phyloP scores from a whole-genome alignment of 2,888 invertebrate species.

The Iphiclides podalirius region DNA sequence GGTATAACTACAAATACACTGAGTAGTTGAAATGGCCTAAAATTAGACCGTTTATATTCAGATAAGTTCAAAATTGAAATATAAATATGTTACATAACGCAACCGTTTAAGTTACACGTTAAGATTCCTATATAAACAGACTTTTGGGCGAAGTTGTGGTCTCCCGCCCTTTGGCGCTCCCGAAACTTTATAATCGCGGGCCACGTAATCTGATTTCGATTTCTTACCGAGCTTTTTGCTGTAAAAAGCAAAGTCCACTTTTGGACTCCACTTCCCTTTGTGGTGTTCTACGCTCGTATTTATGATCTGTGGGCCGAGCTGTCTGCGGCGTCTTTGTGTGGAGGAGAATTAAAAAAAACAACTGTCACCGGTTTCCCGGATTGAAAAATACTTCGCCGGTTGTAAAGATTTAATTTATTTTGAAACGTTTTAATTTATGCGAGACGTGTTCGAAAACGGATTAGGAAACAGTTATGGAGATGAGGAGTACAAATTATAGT shows the following conservation, averaged over 20 bases:
- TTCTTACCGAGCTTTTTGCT: conserved; percentile 63
- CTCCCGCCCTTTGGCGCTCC: conserved; percentile 44
- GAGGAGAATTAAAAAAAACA: conserved; percentile 9
- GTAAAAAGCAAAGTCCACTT: conserved; percentile 58
- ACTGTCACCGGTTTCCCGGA: background rate
- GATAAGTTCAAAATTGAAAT: no score
- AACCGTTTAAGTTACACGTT: background rate
- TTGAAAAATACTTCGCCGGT: no score
- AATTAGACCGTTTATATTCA: no score
- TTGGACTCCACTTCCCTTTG: conserved; percentile 47
- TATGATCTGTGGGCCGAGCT: conserved; percentile 29
- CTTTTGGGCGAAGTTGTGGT: conserved; percentile 41
- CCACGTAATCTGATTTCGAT: conserved; percentile 69
- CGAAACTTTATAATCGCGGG: conserved; percentile 66
- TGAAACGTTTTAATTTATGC: no score
- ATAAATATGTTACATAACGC: no score
- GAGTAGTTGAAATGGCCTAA: no score
- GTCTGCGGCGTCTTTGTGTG: conserved; percentile 28
- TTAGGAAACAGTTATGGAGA: no score
- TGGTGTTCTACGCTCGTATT: conserved; percentile 46
- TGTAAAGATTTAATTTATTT: no score
- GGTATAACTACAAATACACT: no score
- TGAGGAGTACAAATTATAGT: background rate
- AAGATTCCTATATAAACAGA: conserved; percentile 23
- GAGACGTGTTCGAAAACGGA: no score